Conservation (phyloP, 1,140 invertebrate genomes). For the Brachionus plicatilis region DNA sequence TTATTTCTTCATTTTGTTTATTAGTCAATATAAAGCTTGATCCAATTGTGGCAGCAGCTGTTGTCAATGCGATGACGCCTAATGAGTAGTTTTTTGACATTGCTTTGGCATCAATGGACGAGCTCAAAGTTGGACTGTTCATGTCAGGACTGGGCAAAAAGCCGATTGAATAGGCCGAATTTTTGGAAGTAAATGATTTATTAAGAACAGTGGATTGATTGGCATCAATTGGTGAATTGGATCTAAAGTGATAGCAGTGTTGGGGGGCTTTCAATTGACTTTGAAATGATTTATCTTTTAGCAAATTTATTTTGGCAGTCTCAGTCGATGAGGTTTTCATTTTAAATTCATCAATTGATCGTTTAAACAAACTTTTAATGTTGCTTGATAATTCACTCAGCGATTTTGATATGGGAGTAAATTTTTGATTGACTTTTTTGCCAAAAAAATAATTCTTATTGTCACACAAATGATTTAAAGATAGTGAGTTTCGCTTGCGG, state of each 20-base stretch:
- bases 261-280: not conserved
- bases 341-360: not conserved
- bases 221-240: not conserved
- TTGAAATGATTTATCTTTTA: not conserved
- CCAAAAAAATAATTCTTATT: not conserved
- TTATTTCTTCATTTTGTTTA: not conserved
- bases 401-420: not conserved
- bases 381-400: not conserved
- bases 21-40: not conserved
- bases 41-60: not conserved
- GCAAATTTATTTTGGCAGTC: not conserved
- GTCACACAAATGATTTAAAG: not conserved
- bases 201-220: not conserved
- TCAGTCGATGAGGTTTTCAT: not conserved
- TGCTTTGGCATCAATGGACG: not conserved
- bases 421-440: not conserved
- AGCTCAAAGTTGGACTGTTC: not conserved
- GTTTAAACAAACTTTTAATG: not conserved
- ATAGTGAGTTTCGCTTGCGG: not conserved
- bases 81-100: not conserved
- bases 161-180: conserved; percentile 1
- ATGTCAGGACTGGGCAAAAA: conserved; percentile 22
- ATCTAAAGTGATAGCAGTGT: not conserved
- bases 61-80: not conserved
- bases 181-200: not conserved